These are phyloP conservation scores for Zosterops japonicus DNA, from an alignment of 2,113 vertebrate genomes.

Conservation along the genomic window DNA sequence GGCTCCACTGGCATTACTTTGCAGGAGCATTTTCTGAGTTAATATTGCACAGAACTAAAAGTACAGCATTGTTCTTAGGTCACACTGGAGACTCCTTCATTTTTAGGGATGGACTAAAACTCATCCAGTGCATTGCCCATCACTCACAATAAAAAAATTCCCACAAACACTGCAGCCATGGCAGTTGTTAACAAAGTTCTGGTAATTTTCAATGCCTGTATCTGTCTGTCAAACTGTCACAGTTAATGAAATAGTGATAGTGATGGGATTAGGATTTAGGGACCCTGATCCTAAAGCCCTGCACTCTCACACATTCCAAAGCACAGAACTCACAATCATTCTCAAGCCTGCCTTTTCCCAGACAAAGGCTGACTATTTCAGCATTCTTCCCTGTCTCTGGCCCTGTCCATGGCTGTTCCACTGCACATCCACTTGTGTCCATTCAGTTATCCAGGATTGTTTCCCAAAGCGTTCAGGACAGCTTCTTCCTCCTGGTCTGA, in stretches of 20 bases:
- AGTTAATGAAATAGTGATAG: background rate
- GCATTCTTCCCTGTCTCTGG: background rate
- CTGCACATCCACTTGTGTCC: background rate
- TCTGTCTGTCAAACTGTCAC: background rate
- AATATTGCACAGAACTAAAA: background rate
- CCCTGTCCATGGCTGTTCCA: background rate
- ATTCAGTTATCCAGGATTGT: background rate
- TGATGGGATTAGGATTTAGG: background rate
- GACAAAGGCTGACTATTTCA: background rate
- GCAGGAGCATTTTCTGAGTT: background rate
- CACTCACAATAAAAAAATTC: background rate
- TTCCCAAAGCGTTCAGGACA: background rate
- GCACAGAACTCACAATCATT: background rate
- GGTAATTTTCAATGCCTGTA: background rate
- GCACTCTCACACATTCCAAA: background rate
- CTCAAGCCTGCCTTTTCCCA: background rate
- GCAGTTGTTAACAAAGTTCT: background rate
- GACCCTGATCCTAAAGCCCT: background rate
- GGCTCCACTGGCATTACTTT: background rate
- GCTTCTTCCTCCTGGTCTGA: background rate
- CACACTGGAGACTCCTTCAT: background rate
- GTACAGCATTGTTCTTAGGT: rapidly evolving
- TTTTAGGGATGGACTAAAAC: background rate
- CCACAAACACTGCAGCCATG: background rate
- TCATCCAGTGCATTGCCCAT: background rate